Conservation (phyloP, 2,888 invertebrate species). For the Nemoura dubitans region DNA sequence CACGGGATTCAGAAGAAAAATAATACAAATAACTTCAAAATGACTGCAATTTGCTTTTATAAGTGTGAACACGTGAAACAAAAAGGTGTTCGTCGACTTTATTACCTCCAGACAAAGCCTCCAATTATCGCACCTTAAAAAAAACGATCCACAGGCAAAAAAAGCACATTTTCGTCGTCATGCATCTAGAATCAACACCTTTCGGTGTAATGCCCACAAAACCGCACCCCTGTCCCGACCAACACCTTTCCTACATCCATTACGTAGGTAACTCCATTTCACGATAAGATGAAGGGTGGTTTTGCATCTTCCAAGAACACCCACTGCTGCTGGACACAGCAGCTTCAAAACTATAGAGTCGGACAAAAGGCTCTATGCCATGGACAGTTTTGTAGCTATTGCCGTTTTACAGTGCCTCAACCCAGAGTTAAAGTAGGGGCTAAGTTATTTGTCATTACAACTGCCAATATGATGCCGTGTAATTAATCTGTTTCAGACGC, state of each 20-base stretch:
- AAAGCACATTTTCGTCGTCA: neutral
- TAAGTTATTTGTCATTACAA: too few species aligned
- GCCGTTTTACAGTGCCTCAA: too few species aligned
- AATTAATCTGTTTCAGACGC: too few species aligned
- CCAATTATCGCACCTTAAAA: neutral
- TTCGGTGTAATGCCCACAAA: neutral
- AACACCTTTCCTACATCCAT: neutral
- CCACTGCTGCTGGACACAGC: too few species aligned
- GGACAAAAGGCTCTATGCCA: too few species aligned
- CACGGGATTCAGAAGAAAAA: neutral
- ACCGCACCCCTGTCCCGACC: neutral
- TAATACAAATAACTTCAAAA: neutral
- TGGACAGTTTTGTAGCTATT: too few species aligned
- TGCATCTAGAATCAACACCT: neutral
- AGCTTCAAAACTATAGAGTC: too few species aligned
- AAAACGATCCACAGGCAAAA: neutral
- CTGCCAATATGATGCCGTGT: too few species aligned
- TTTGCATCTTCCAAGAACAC: too few species aligned
- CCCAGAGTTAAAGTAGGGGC: too few species aligned
- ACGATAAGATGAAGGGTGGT: too few species aligned
- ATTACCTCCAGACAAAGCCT: neutral
- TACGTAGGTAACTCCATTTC: too few species aligned
- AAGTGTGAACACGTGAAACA: constrained; percentile 12
- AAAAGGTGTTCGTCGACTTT: neutral
- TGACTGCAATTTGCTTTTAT: neutral